Base-by-base conservation (phyloP, 2,797 vertebrate species). In the Amblyraja radiata region DNA sequence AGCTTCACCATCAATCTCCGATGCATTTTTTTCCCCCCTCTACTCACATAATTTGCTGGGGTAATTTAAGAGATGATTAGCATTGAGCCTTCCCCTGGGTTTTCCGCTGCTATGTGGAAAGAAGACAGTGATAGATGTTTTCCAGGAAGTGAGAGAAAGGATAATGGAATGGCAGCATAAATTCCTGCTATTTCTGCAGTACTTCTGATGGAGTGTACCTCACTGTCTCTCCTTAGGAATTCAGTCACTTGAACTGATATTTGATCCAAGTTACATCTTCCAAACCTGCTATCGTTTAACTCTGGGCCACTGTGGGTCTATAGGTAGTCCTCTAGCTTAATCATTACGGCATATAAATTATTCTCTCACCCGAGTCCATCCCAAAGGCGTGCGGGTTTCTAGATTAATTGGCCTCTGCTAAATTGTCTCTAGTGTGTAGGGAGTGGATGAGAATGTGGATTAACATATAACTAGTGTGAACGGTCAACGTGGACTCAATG, bases 51-150 rank as follows among this genome's bases (percentile, higher is more conserved):
- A 36, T 88, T 88, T 68, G 68, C 63, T 36, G 63, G 16, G 63
- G 18, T 88, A 88, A 88, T 88, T 68, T 88, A 88, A 88, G 84
- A 88, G 84, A 88, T 88, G 63, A 88, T 88, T 68, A 68, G n/a
- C n/a, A 88, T 16, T 68, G 84, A 88, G 84, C n/a, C 63, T 68
- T 32, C 84, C 61, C 61, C n/a, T 36, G 84, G 84, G 61, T 68
- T 68, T 65, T 14, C 65, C 36, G n/a, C 84, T 36, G 16, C n/a
- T 23, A 6, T 36, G n/a, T 36, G 21, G 63, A 68, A n/a, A 68
- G n/a, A 16, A 65, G 63, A 68, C 84, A 88, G n/a, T 88, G 84
- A 88, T 68, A 68, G 84, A 88, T 88, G n/a, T 88, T 18, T 88
- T 88, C 84, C 84, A 7, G 84, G 63, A 88, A 68, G 84, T 68